Conservation (phyloP, 2,113 vertebrate species). For the Lates calcarifer region DNA sequence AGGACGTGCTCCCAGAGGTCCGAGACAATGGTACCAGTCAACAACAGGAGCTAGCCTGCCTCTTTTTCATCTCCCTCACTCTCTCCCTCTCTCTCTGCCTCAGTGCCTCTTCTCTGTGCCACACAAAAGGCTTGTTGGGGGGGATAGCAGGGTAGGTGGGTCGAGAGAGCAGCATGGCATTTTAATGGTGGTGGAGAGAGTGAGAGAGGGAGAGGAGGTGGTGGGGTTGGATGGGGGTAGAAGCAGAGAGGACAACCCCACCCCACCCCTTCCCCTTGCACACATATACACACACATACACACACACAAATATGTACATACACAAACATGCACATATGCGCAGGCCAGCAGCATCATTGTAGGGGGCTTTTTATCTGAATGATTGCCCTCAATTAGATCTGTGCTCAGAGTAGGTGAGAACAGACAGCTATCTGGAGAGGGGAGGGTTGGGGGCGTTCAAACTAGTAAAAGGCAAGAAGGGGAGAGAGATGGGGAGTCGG, state of each 20-base stretch:
- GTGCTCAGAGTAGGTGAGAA: slow-evolving; percentile 78
- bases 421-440: slow-evolving; percentile 67
- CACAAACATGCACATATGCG: slow-evolving; percentile 22
- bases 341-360: slow-evolving; percentile 66
- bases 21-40: slow-evolving; percentile 81
- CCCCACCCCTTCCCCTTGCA: not conserved
- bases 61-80: slow-evolving; percentile 41
- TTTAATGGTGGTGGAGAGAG: slow-evolving; percentile 78
- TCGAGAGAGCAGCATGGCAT: slow-evolving; percentile 79
- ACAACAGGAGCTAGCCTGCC: slow-evolving; percentile 63
- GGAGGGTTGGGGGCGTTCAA: slow-evolving; percentile 24
- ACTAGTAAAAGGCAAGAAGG: slow-evolving; percentile 26
- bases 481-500: slow-evolving; percentile 19
- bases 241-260: slow-evolving; percentile 21
- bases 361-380: slow-evolving; percentile 81
- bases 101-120: slow-evolving; percentile 60
- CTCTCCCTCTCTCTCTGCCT: slow-evolving; percentile 31
- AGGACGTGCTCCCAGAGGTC: slow-evolving; percentile 74
- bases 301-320: slow-evolving; percentile 1
- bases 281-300: slow-evolving; percentile 6
- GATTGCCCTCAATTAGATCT: slow-evolving; percentile 86
- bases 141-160: slow-evolving; percentile 59
- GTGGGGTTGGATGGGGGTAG: slow-evolving; percentile 57
- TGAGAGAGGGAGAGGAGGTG: slow-evolving; percentile 59
- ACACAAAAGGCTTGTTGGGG: slow-evolving; percentile 75